phyloP scores from a whole-genome alignment of 2,113 vertebrate species.

The Protobothrops mucrosquamatus region DNA sequence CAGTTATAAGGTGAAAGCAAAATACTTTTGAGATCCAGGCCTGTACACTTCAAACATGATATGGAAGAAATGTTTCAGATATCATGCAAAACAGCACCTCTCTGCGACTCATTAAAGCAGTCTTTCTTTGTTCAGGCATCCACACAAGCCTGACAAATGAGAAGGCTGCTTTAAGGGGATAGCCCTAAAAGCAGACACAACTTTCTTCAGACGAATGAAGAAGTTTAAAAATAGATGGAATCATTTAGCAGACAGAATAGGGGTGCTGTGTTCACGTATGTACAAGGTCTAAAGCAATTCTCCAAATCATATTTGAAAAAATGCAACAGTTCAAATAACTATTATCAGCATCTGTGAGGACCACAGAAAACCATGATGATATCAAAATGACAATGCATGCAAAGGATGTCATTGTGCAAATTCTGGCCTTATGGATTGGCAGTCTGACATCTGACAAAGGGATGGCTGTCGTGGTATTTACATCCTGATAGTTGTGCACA shows the following conservation, averaged over 20 bases:
- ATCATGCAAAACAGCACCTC: background rate
- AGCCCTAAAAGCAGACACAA: background rate
- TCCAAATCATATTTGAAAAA: background rate
- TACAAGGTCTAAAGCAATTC: background rate
- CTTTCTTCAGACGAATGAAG: background rate
- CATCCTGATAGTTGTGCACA: background rate
- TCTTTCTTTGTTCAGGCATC: background rate
- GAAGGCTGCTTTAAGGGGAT: background rate
- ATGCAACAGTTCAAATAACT: background rate
- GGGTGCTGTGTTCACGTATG: background rate
- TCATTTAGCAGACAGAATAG: background rate
- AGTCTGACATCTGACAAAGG: background rate
- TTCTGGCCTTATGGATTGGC: background rate
- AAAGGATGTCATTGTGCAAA: background rate
- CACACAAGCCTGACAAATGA: background rate
- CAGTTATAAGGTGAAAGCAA: background rate
- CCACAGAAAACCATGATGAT: background rate
- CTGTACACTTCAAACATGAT: background rate
- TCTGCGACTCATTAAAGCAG: background rate
- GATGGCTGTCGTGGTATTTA: background rate
- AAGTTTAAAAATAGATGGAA: background rate
- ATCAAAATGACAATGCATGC: background rate
- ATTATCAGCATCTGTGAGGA: background rate
- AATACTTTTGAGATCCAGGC: background rate
- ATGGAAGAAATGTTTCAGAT: background rate